These are phyloP conservation scores for Chloroceryle aenea DNA, from an alignment of 2,113 vertebrate species.

Conservation along the genomic window DNA sequence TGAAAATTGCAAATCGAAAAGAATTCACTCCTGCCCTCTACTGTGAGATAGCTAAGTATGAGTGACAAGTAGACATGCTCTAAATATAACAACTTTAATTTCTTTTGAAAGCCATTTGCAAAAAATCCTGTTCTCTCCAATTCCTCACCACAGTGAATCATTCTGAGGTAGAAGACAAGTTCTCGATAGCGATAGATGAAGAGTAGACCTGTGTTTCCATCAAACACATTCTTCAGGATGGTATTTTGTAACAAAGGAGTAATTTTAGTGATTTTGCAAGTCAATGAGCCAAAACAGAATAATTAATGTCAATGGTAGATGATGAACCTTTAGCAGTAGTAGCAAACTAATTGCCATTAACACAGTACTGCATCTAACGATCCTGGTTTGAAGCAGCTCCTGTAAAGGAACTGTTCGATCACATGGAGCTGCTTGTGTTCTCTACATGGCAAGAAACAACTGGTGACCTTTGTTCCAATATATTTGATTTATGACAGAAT, in stretches of 20 bases:
- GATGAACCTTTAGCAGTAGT: slow-evolving; percentile 29
- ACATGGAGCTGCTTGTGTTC: neutral
- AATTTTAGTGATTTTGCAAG: slow-evolving; percentile 42
- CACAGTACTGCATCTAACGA: neutral
- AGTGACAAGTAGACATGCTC: neutral
- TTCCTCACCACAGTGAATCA: neutral
- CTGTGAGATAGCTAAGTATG: slow-evolving; percentile 4
- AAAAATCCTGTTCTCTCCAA: neutral
- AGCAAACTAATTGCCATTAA: slow-evolving; percentile 42
- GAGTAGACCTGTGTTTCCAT: neutral
- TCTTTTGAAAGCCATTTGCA: neutral
- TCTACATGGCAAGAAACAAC: neutral
- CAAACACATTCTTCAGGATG: neutral
- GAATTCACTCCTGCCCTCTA: slow-evolving; percentile 25
- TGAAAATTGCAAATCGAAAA: slow-evolving; percentile 34
- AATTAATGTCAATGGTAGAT: slow-evolving; percentile 40
- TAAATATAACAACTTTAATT: slow-evolving; percentile 17
- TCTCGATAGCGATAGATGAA: neutral
- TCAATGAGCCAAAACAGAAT: slow-evolving; percentile 51
- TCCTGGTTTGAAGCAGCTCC: neutral
- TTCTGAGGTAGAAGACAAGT: neutral
- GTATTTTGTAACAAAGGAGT: slow-evolving; percentile 37
- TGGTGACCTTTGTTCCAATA: neutral
- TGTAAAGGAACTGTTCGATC: neutral
- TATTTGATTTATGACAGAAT: neutral